Evolutionary conservation across 2,113 vertebrate species (phyloP).

Genomic region (Rattus norvegicus): GRCr8 NC_086024.1:146531501-146532000

Average conservation of each 20-base stretch:
- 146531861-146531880: not conserved
- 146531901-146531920: not conserved
- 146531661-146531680: not conserved
- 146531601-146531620: not conserved
- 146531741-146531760: not conserved
- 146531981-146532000: not conserved
- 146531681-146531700: not conserved
- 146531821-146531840: not conserved
- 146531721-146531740: not conserved
- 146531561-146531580: not conserved
- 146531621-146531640: not conserved
- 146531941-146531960: not conserved
- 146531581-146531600: not conserved
- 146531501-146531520: not conserved
- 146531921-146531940: not conserved
- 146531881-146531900: not conserved
- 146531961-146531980: conserved; percentile 10
- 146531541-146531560: not conserved
- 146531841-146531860: not conserved
- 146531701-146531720: not conserved
- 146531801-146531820: not conserved
- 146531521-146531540: not conserved
- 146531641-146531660: not conserved
- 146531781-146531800: not conserved
- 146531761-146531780: not conserved